A percentile compares a stretch with the other conserved stretches of the same genome.
Evolutionary conservation across 92 coral and sea anemone genomes (phyloP).

Genomic region (Porites lobata): DNA sequence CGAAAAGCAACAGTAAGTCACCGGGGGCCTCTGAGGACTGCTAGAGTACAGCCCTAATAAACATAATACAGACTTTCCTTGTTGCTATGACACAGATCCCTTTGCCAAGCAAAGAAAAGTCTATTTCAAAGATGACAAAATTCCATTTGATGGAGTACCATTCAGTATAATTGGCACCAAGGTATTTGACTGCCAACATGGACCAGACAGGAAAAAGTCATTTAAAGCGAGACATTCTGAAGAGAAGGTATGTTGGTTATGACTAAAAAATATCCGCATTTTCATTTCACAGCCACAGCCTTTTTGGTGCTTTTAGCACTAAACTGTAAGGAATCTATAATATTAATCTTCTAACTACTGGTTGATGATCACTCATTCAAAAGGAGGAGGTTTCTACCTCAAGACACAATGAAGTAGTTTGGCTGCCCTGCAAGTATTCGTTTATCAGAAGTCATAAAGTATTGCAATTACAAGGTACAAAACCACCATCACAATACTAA

Average conservation of each 20-base stretch:
- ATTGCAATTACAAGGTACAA: not conserved
- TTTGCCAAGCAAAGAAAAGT: conserved; percentile 53
- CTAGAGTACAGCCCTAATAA: not conserved
- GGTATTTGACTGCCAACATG: conserved; percentile 77
- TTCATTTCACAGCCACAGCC: not conserved
- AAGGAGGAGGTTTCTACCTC: conserved; percentile 17
- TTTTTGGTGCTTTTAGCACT: too few species aligned
- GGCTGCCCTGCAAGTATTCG: not conserved
- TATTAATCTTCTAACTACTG: conserved; percentile 22
- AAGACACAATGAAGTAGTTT: not conserved
- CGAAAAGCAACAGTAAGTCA: too few species aligned
- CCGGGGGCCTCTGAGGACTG: too few species aligned
- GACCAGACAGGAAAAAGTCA: conserved; percentile 65
- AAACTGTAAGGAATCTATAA: not conserved
- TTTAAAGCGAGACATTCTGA: conserved; percentile 13
- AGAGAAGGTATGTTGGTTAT: conserved; percentile 15
- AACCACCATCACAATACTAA: too few species aligned
- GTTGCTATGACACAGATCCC: conserved; percentile 54
- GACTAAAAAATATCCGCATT: not conserved
- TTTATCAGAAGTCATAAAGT: conserved; percentile 52
- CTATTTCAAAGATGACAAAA: conserved; percentile 48
- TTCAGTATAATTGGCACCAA: conserved; percentile 63
- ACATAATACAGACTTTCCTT: conserved; percentile 2
- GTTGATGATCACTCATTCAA: conserved; percentile 62
- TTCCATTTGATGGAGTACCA: conserved; percentile 72